phyloP scores from a whole-genome alignment of 2,888 invertebrate species.

The Smittia aterrima region DNA sequence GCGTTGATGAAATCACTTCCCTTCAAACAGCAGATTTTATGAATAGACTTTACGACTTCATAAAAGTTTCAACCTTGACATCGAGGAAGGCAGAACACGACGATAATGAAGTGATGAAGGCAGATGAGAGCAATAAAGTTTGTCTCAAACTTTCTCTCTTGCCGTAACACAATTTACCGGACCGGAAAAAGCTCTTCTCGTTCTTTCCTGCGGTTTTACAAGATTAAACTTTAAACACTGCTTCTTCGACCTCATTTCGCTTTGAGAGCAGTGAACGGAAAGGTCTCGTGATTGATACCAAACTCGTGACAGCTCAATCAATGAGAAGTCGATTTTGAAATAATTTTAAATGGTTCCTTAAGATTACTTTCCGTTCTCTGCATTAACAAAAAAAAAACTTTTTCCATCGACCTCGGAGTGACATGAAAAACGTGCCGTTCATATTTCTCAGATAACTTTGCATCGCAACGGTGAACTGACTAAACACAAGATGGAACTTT shows the following conservation, averaged over 20 bases:
- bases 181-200: background rate
- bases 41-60: background rate
- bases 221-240: background rate
- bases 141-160: no score
- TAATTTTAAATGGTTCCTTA: no score
- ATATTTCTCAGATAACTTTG: background rate
- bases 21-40: background rate
- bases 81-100: background rate
- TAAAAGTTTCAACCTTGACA: background rate
- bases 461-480: background rate
- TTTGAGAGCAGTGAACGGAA: no score
- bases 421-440: background rate
- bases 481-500: constrained; percentile 27
- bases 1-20: background rate
- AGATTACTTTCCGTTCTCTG: no score
- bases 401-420: no score
- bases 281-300: no score
- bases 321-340: no score
- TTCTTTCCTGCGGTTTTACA: background rate
- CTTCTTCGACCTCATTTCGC: no score
- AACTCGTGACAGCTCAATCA: no score
- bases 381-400: no score
- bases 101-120: no score
- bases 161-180: background rate
- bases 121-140: background rate